These are phyloP conservation scores for Corythornis madagascariensis DNA, from an alignment of 2,113 vertebrate species.

Conservation along the genomic window DNA sequence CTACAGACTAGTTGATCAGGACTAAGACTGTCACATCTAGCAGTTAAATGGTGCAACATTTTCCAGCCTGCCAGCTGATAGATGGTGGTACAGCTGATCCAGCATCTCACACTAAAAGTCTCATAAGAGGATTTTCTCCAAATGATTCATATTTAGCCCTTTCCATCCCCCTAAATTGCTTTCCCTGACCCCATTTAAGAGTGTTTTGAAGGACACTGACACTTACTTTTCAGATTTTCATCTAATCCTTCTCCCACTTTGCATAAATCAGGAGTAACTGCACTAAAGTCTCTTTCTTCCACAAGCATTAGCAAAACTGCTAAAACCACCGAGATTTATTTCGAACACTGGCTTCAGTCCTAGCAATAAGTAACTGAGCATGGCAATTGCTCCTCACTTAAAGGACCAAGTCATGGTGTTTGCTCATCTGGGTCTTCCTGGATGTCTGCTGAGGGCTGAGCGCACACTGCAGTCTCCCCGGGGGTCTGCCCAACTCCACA, in stretches of 20 bases:
- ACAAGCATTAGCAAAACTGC: constrained; percentile 18
- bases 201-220: constrained; percentile 3
- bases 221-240: background rate
- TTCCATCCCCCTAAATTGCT: background rate
- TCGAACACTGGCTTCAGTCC: constrained; percentile 8
- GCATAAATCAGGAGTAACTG: constrained; percentile 18
- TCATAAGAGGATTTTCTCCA: constrained; percentile 1
- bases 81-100: background rate
- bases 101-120: background rate
- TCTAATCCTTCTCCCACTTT: constrained; percentile 14
- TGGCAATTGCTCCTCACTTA: background rate
- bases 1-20: background rate
- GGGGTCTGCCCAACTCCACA: background rate
- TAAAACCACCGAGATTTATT: constrained; percentile 29
- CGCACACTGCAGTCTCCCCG: background rate
- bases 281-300: constrained; percentile 1
- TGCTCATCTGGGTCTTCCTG: background rate
- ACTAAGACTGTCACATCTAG: background rate
- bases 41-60: background rate
- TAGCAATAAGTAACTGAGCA: background rate
- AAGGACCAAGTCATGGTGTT: background rate
- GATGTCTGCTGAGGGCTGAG: background rate
- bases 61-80: background rate
- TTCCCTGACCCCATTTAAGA: constrained; percentile 10
- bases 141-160: background rate